Base-by-base conservation (phyloP, 2,888 invertebrate genomes). In the Hofmannophila pseudospretella region DNA sequence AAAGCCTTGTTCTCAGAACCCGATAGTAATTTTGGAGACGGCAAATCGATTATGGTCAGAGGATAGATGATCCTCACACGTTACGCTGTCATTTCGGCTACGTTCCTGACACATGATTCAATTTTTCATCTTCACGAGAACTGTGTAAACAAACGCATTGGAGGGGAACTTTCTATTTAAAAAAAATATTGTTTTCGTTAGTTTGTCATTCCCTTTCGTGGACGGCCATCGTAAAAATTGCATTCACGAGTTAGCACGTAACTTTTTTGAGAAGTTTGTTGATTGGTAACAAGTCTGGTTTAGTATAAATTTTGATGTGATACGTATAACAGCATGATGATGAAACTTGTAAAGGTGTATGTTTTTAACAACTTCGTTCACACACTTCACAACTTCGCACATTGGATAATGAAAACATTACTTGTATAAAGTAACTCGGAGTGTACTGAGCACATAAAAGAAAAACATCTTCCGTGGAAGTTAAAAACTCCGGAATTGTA, bases 121-220 rank as follows among this genome's bases (percentile, higher is more conserved):
- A 84, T 84, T 82, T 80, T 79, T 84, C 82, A 79, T 74, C 51
- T 60, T 69, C 70, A 69, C 55, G 67, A 54, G 63, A 62, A 61
- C 64, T 68, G 64, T 63, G 70, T 75, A 76, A 79, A 80, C 72
- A 77, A 54, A 55, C 42, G 55, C 47, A 53, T 58, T 53, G 44
- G 60, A 67, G 69, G 67, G 64, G 63, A 61, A 62, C 61, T 51
- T 57, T 63, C 60, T 66, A 68, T 69, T 74, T 71, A 61, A 40
- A 44, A 50, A 58, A 64, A 54, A 29, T 26, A 23, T 36, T 60
- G 51, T 65, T 62, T 69, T 62, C 58, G 54, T 64, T 58, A 36
- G 45, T 38, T 36, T 37, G 38, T 36, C 53, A 51, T 47, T 42
- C 54, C 49, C 49, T 55, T 54, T 61, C 47, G 50, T 50, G 40